Evolutionary conservation across 2,113 vertebrate genomes (phyloP).

Genomic region (Peromyscus leucopus): DNA sequence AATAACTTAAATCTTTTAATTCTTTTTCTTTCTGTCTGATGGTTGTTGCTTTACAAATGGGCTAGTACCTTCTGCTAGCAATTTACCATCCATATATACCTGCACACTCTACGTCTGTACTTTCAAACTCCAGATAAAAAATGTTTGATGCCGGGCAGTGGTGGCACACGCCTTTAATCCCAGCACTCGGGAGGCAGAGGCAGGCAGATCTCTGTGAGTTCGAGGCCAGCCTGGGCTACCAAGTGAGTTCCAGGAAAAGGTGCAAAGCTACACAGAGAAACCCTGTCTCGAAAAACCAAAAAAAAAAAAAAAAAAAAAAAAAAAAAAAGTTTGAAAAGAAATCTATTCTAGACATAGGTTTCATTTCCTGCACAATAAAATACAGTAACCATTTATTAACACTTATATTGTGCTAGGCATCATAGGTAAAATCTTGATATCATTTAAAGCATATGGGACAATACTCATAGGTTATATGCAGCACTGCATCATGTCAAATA

Average conservation of each 20-base stretch:
- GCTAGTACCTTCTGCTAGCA: not conserved
- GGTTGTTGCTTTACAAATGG: not conserved
- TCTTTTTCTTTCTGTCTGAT: not conserved
- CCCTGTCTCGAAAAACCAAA: too few species aligned
- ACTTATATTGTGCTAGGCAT: not conserved
- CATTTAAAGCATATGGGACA: not conserved
- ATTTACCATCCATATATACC: not conserved
- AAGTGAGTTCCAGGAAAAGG: too few species aligned
- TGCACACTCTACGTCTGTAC: not conserved
- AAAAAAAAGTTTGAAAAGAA: not conserved
- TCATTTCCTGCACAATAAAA: not conserved
- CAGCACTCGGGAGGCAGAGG: too few species aligned
- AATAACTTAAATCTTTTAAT: not conserved
- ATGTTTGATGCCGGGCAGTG: too few species aligned
- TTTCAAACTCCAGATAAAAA: not conserved
- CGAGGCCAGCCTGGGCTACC: too few species aligned
- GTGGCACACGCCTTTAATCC: too few species aligned
- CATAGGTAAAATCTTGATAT: not conserved
- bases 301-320: too few species aligned
- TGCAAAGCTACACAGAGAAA: too few species aligned
- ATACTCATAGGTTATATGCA: not conserved
- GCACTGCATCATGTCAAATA: not conserved
- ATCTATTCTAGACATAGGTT: not conserved
- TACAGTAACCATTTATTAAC: not conserved
- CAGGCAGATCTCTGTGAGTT: too few species aligned